Base-by-base conservation (phyloP, 1,140 invertebrate genomes). In the Caenorhabditis tropicalis region DNA sequence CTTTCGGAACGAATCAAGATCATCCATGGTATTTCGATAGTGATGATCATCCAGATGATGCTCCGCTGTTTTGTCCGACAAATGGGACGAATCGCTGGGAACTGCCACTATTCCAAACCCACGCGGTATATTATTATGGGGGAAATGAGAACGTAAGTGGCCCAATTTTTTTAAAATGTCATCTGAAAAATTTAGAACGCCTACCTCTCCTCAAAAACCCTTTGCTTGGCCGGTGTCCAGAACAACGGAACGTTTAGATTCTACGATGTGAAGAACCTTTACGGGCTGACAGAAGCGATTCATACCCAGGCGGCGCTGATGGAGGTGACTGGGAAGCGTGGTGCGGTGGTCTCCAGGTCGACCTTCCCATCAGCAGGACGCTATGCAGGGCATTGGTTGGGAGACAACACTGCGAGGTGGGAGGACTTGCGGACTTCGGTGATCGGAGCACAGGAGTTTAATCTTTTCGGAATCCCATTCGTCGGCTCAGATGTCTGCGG, bases 301-400 rank as follows among this genome's bases (percentile, higher is more conserved):
- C 92, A 93, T 10, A 95, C 96, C 0, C 94, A 94, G 91, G 93
- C 87, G 58, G 90, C 91, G 19, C 27, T 91, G 29, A 82, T 65
- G 51, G 74, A 39, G 36, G 93, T 93, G 2, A 89, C 87, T 58
- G 87, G 88, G n/a, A 90, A 91, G 56, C 48, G 89, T 56, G 88
- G 88, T 15, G 84, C 79, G 12, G 82, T 91, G 12, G 88, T 91
- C 19, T 86, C 60, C 70, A 88, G 96, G 58, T 95, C 96, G 0
- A 94, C 95, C 0, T 97, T 94, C 92, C 92, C 95, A 48, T 95
- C 95, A 7, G 93, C 94, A 84, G 96, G 96, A 24, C 92, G 93
- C 82, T 96, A 94, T 91, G 94, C 94, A 19, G 95, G 95, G 12
- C 95, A 97, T 92, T 98, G 96, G 96, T 95, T 95, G 85, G 96